Evolutionary conservation across 2,113 vertebrate genomes (phyloP).

Genomic region (Smithornis capensis): DNA sequence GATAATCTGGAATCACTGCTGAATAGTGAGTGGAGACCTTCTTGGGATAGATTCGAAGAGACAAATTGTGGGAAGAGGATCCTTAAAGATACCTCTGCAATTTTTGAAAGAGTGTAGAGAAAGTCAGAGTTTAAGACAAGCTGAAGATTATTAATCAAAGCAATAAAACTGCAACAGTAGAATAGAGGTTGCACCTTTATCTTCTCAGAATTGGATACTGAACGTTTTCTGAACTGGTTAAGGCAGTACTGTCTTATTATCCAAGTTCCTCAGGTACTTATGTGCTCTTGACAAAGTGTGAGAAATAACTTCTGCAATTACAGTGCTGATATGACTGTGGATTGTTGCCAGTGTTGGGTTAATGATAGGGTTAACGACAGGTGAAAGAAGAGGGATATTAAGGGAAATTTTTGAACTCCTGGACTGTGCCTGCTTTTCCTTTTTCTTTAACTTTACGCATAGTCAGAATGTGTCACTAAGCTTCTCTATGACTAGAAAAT

Average conservation of each 20-base stretch:
- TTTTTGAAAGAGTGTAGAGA: background rate
- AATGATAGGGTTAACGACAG: background rate
- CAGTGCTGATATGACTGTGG: background rate
- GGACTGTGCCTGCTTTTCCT: too few relatives aligned
- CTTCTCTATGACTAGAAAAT: background rate
- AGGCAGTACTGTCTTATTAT: background rate
- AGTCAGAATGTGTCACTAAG: background rate
- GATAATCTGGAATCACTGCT: background rate
- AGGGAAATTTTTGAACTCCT: background rate
- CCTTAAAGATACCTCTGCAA: background rate
- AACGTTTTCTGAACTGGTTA: background rate
- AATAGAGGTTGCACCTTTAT: background rate
- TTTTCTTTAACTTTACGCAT: background rate
- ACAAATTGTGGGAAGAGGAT: background rate
- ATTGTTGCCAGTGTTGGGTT: background rate
- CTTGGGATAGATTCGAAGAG: background rate
- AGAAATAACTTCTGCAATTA: background rate
- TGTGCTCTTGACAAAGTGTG: background rate
- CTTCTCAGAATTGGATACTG: background rate
- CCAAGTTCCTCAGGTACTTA: background rate
- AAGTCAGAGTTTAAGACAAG: background rate
- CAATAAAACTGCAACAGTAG: background rate
- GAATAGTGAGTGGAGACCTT: background rate
- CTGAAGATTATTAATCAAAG: background rate
- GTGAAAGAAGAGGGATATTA: background rate